Base-by-base conservation (phyloP, 2,888 invertebrate genomes). In the Cephus rjabovi region DNA sequence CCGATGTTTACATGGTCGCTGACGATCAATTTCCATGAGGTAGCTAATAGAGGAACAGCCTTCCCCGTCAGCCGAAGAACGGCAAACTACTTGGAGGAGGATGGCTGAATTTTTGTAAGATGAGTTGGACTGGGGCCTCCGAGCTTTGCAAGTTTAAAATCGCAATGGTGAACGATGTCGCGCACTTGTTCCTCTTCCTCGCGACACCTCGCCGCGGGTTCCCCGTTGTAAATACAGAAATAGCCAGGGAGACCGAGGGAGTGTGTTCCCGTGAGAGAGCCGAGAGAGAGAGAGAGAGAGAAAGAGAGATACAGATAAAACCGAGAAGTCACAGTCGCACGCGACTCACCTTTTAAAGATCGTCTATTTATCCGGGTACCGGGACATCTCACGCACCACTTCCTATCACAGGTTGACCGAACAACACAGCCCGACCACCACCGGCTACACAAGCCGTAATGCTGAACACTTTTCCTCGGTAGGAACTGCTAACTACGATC, bases 401-500 rank as follows among this genome's bases (percentile, higher is more conserved):
- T 31, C 1, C 12, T 71, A 71, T 71, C 71, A 33, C 34, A 6
- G 31, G 31, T 34, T 12, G 31, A 31, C 31, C 71, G 71, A 71
- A 33, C 23, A 56, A 56, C 56, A 56, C 56, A 56, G 23, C 23
- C 23, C 56, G 56, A 56, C 23, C 56, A 56, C 56, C 56, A 56
- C 56, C 56, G 23, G 56, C 56, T 56, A 56, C 56, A 56, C 56
- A 56, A 15, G 56, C 56, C 56, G 23, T 56, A 56, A 56, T 56
- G 56, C 56, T 35, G 56, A 56, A 56, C 56, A 56, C 56, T 56
- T 56, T 56, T 23, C 23, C 56, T 56, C 56, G 56, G 23, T 56
- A 56, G 56, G 56, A 56, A 56, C 56, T 71, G 81, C 82, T 79
- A 84, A 86, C 84, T 84, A 83, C 85, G 85, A 83, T 83, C 84